These are phyloP conservation scores for Xestia c-nigrum DNA, from an alignment of 2,888 invertebrate genomes.

Conservation along the genomic window DNA sequence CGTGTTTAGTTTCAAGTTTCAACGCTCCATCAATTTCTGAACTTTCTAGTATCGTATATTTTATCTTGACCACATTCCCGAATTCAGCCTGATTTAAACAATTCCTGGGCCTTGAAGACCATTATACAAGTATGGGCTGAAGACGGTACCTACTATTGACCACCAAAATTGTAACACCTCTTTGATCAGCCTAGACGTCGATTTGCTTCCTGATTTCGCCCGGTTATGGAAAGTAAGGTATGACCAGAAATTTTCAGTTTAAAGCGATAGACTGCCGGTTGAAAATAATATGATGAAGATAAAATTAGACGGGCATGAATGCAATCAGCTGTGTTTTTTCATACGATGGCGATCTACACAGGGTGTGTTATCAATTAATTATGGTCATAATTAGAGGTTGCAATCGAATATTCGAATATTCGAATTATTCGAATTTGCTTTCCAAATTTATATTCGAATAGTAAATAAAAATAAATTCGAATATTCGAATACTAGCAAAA, in stretches of 20 bases:
- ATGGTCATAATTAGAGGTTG: too few species aligned
- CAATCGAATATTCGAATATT: too few species aligned
- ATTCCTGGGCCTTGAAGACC: too few species aligned
- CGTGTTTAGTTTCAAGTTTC: neutral
- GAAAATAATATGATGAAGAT: neutral
- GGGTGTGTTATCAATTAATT: neutral
- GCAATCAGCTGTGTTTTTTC: too few species aligned
- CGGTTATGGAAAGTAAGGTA: neutral
- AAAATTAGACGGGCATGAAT: neutral
- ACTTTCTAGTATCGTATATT: neutral
- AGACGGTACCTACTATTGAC: neutral
- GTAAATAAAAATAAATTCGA: too few species aligned
- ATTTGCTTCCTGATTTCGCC: neutral
- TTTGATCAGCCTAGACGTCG: neutral
- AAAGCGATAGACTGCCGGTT: neutral
- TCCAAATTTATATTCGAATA: too few species aligned
- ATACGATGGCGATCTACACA: neutral
- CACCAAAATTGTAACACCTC: too few species aligned
- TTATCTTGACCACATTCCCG: neutral
- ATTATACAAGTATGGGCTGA: neutral
- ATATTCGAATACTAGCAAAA: too few species aligned
- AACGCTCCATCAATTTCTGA: neutral
- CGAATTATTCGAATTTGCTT: too few species aligned
- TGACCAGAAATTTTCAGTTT: slow-evolving; percentile 1
- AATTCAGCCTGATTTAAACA: neutral